These are phyloP conservation scores for Nymphalis polychloros DNA, from an alignment of 2,888 invertebrate species.

Conservation along the genomic window DNA sequence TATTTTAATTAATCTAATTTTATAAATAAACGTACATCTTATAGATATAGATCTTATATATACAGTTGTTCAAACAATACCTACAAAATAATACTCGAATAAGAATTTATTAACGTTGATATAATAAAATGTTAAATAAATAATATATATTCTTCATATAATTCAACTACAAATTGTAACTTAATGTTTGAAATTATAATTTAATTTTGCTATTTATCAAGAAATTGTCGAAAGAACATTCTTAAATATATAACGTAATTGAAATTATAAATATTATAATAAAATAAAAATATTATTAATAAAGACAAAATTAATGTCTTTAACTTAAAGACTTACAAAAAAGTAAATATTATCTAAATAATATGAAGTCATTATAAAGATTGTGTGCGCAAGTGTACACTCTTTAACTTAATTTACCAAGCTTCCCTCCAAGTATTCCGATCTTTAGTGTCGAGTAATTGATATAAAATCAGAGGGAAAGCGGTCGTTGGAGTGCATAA, in stretches of 20 bases:
- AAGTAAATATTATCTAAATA: background rate
- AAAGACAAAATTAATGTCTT: no score
- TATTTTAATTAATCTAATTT: slow-evolving; percentile 25
- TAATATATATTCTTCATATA: no score
- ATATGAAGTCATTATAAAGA: background rate
- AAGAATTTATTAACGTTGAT: no score
- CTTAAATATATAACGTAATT: no score
- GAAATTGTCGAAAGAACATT: no score
- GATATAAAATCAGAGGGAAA: slow-evolving; percentile 42
- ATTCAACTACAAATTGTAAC: no score
- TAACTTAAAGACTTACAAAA: background rate
- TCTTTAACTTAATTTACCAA: slow-evolving; percentile 33
- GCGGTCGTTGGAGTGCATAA: slow-evolving; percentile 39
- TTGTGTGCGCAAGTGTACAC: slow-evolving; percentile 10
- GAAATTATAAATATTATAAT: no score
- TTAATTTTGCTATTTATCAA: no score
- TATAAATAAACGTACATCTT: slow-evolving; percentile 21
- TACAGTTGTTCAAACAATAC: slow-evolving; percentile 1
- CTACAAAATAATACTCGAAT: background rate
- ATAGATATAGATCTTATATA: no score
- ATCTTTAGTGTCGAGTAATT: slow-evolving; percentile 40
- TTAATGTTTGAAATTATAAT: no score
- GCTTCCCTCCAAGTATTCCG: slow-evolving; percentile 30
- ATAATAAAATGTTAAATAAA: no score
- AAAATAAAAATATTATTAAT: no score